phyloP scores from a whole-genome alignment of 2,797 vertebrate genomes.

The Sebastes kiyomatsui region DNA sequence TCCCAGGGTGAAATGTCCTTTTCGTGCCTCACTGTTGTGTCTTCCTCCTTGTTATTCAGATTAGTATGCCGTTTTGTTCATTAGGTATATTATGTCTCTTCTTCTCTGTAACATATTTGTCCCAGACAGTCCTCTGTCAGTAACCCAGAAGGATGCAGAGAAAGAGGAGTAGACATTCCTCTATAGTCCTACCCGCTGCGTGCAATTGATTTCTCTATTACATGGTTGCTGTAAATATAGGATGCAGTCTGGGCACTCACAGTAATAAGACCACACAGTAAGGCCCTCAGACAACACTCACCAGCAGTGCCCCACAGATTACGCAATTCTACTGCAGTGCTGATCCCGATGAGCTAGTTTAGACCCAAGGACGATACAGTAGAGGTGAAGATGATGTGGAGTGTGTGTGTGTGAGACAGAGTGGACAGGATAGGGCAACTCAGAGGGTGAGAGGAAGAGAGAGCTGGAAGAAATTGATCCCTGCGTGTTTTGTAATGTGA shows the following conservation, averaged over 20 bases:
- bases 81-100: slow-evolving; percentile 5
- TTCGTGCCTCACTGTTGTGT: not conserved
- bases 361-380: slow-evolving; percentile 72
- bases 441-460: slow-evolving; percentile 29
- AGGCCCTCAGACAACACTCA: slow-evolving; percentile 57
- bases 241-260: slow-evolving; percentile 61
- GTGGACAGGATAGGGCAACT: slow-evolving; percentile 35
- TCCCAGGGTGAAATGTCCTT: slow-evolving; percentile 12
- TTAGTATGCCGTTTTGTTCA: slow-evolving; percentile 7
- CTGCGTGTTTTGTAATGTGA: slow-evolving; percentile 57
- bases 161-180: slow-evolving; percentile 38
- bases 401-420: slow-evolving; percentile 7
- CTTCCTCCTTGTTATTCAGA: not conserved
- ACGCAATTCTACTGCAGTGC: slow-evolving; percentile 77
- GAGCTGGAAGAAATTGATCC: slow-evolving; percentile 54
- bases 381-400: slow-evolving; percentile 70
- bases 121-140: slow-evolving; percentile 33
- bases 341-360: slow-evolving; percentile 73
- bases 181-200: slow-evolving; percentile 22
- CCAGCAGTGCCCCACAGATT: slow-evolving; percentile 58
- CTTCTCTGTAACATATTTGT: slow-evolving; percentile 14
- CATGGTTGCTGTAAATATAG: slow-evolving; percentile 61
- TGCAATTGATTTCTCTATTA: slow-evolving; percentile 69
- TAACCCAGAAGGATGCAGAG: slow-evolving; percentile 29
- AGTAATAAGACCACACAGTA: slow-evolving; percentile 66